Conservation (phyloP, 2,797 vertebrate species). For the Potorous gilbertii region DNA sequence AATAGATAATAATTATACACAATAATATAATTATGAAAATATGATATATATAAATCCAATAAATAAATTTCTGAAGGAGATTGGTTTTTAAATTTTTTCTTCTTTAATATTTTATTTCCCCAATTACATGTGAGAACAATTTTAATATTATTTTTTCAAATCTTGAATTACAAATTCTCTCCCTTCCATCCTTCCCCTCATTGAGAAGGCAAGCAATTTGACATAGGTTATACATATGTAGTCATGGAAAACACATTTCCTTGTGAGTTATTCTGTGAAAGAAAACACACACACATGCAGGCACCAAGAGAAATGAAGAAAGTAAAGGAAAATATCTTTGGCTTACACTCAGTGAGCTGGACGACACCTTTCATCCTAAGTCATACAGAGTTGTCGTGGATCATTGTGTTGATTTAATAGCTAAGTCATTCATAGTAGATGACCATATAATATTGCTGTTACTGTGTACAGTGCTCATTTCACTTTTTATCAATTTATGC, state of each 20-base stretch:
- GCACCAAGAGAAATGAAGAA: neutral
- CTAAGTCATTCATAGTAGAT: too few species aligned
- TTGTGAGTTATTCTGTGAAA: neutral
- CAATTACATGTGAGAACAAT: neutral
- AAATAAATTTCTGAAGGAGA: conserved; percentile 42
- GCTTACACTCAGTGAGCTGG: too few species aligned
- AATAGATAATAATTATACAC: neutral
- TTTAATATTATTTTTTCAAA: neutral
- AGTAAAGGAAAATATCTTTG: neutral
- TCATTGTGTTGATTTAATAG: too few species aligned
- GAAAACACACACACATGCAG: neutral
- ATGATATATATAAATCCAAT: neutral
- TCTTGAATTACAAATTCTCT: neutral
- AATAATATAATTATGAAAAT: too few species aligned
- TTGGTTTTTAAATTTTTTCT: conserved; percentile 50
- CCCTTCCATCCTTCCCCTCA: too few species aligned
- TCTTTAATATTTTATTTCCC: neutral
- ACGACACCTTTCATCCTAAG: too few species aligned
- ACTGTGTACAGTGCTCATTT: too few species aligned
- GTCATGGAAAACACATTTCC: neutral
- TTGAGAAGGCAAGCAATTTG: neutral
- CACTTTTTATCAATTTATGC: too few species aligned
- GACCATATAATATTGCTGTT: too few species aligned
- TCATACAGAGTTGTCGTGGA: too few species aligned
- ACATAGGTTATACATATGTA: neutral